Evolutionary conservation across 2,797 vertebrate species (phyloP).

Genomic region (Sparus aurata): DNA sequence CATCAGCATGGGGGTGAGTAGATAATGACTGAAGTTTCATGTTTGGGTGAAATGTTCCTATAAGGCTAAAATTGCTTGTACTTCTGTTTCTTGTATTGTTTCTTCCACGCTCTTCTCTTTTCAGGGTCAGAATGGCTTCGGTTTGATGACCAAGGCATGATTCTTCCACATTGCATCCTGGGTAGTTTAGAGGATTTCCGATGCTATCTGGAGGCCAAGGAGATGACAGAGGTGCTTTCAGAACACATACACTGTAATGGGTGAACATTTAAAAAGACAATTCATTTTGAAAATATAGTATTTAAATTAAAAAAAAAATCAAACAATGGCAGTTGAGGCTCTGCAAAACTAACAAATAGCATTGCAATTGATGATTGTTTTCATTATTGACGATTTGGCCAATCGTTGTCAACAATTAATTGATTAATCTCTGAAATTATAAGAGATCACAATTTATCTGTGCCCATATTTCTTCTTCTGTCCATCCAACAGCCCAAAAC

Average conservation of each 20-base stretch:
- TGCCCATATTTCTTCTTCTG: too few relatives aligned
- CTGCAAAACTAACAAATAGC: background rate
- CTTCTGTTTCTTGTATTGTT: background rate
- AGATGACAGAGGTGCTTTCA: conserved; percentile 84
- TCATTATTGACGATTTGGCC: too few relatives aligned
- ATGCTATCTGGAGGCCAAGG: conserved; percentile 86
- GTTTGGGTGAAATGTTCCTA: too few relatives aligned
- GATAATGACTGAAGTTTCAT: too few relatives aligned
- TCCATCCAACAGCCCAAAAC: too few relatives aligned
- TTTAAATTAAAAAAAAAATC: background rate
- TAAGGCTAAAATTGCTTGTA: background rate
- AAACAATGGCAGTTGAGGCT: background rate
- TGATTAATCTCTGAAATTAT: too few relatives aligned
- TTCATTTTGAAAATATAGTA: background rate
- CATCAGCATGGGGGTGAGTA: too few relatives aligned
- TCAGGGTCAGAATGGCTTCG: conserved; percentile 76
- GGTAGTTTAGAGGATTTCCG: conserved; percentile 90
- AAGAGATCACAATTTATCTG: too few relatives aligned
- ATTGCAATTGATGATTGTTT: too few relatives aligned
- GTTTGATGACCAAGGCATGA: conserved; percentile 78
- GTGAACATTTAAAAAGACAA: too few relatives aligned
- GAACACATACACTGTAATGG: background rate
- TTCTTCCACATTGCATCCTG: conserved; percentile 92
- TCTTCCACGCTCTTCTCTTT: background rate
- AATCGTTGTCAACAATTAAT: too few relatives aligned